Evolutionary conservation across 2,888 invertebrate species (phyloP), one percentile per base, ranked within the genome.

Genomic region (Calliphora vomitoria): DNA sequence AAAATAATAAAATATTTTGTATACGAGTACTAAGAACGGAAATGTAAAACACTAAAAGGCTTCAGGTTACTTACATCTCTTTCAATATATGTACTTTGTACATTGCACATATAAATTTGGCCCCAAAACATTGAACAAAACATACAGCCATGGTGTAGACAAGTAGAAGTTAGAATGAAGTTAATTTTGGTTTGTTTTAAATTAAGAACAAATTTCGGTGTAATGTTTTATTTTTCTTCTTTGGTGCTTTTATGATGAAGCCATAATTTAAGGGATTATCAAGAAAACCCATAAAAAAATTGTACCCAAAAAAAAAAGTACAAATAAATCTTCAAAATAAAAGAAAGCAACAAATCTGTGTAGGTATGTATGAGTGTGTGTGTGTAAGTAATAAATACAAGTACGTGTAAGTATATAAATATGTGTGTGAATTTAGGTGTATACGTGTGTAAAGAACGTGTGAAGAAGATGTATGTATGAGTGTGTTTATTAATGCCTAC

Each of bases 231-330:
- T 64, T 15, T 44, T 69, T 44, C 8, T 20, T n/a, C 35, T 47
- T 13, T 11, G 60, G 31, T 60, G 31, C 31, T 47, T 68, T 15
- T 18, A 53, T 18, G 55, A 50, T 55, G 78, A 78, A 64, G 55
- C 71, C 78, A 83, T 85, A 74, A 85, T 62, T 85, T 68, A 74
- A 60, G 41, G 20, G 79, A 85, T 85, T 85, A 85, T n/a, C 75
- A 68, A 50, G 50, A 44, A 66, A 78, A 82, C 15, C 18, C 62
- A 69, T 79, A 69, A 60, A 79, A 74, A 68, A 66, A n/a, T 41
- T 41, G 13, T 31, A 5, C 38, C 38, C 20, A 15, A 25, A 47
- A 58, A 75, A n/a, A 75, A 47, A 68, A 68, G 44, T 41, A 20
- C 25, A 68, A 71, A 83, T 78, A 83, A 78, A 78, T 83, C 83